phyloP scores from a whole-genome alignment of 2,113 vertebrate genomes.

The Coregonus clupeaformis region DNA sequence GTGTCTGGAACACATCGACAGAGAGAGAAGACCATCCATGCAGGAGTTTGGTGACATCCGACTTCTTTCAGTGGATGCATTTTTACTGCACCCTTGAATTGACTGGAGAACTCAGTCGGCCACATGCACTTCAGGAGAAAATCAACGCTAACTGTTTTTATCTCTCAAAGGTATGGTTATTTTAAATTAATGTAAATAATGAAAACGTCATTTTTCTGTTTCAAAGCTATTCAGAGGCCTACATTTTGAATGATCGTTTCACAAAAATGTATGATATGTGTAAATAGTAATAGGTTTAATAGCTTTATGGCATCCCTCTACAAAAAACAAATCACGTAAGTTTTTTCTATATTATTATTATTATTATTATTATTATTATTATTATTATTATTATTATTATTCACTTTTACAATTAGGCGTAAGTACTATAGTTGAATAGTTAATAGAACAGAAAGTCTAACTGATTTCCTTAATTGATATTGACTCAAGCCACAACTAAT shows the following conservation, averaged over 20 bases:
- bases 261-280: no score
- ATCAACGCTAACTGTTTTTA: background rate
- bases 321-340: background rate
- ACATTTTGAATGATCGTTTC: background rate
- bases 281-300: slow-evolving; percentile 22
- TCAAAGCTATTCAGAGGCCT: background rate
- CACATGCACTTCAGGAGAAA: background rate
- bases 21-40: background rate
- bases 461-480: slow-evolving; percentile 18
- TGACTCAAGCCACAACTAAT: slow-evolving; percentile 38
- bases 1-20: background rate
- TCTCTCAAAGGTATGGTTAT: background rate
- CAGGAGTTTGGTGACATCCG: background rate
- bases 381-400: background rate
- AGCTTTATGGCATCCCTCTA: no score
- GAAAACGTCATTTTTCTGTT: background rate
- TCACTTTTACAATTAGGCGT: no score
- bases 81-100: background rate
- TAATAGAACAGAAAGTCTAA: background rate
- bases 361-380: background rate
- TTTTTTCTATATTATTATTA: background rate
- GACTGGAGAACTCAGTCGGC: background rate
- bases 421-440: background rate
- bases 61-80: background rate
- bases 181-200: background rate